phyloP scores from a whole-genome alignment of 1,140 invertebrate species.

The Pseudomyrmex cubaensis region DNA sequence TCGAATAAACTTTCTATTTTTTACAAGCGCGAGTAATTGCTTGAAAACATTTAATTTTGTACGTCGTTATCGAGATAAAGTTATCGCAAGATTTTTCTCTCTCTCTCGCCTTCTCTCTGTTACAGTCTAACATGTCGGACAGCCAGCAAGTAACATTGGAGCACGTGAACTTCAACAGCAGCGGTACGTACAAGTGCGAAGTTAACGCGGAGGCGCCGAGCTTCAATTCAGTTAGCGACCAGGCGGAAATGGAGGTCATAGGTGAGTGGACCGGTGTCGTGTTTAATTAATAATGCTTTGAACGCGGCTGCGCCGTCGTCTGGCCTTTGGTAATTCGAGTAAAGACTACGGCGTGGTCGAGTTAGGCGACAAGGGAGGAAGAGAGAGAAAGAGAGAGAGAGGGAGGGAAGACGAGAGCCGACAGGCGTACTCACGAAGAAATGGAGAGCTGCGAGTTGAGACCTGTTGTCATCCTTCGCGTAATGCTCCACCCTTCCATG shows the following conservation, averaged over 20 bases:
- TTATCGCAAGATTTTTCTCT: neutral
- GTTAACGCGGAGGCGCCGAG: constrained; percentile 91
- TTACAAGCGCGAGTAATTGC: neutral
- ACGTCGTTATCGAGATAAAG: neutral
- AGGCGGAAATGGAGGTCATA: constrained; percentile 90
- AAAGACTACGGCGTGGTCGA: constrained; percentile 45
- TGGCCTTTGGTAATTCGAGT: constrained; percentile 59
- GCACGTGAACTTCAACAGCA: constrained; percentile 88
- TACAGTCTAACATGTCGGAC: constrained; percentile 87
- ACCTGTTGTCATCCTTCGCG: constrained; percentile 13
- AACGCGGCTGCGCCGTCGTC: constrained; percentile 44
- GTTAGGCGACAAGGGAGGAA: constrained; percentile 16
- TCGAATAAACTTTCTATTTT: neutral
- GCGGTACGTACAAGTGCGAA: constrained; percentile 91
- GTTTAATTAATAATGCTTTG: constrained; percentile 74
- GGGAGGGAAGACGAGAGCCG: neutral
- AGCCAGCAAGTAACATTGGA: constrained; percentile 87
- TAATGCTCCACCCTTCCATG: constrained; percentile 15
- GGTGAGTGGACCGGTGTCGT: constrained; percentile 85
- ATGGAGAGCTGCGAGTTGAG: neutral
- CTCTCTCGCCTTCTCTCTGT: constrained; percentile 52
- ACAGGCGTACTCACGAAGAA: neutral
- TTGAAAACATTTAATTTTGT: neutral
- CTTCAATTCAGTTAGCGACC: constrained; percentile 89
- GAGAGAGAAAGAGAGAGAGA: constrained; percentile 23